Evolutionary conservation across 2,888 invertebrate species (phyloP).

Genomic region (Gymnosoma rotundatum): DNA sequence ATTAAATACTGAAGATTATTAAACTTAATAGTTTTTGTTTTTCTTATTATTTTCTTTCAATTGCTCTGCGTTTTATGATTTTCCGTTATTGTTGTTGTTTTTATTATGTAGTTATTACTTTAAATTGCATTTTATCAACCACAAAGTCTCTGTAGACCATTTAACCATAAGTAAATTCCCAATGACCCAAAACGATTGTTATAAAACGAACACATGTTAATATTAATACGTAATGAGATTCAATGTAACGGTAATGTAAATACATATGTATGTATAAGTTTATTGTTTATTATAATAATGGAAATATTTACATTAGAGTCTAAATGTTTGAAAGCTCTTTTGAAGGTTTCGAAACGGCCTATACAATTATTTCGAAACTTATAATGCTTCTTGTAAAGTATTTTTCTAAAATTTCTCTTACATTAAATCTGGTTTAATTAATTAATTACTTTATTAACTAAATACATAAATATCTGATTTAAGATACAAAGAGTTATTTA

Average conservation of each 20-base stretch:
- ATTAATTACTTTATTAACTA: too few relatives aligned
- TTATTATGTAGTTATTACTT: not conserved
- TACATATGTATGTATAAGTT: too few relatives aligned
- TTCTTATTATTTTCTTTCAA: not conserved
- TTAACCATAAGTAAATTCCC: constrained; percentile 59
- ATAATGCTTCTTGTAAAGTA: too few relatives aligned
- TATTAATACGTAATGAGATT: constrained; percentile 72
- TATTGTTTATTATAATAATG: too few relatives aligned
- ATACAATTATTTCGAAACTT: too few relatives aligned
- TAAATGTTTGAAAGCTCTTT: too few relatives aligned
- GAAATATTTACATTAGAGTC: too few relatives aligned
- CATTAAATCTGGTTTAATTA: too few relatives aligned
- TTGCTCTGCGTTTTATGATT: constrained; percentile 11
- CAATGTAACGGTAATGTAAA: constrained; percentile 26
- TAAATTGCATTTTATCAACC: constrained; percentile 39
- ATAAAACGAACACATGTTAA: constrained; percentile 50
- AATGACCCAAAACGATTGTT: constrained; percentile 62
- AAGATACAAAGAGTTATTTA: too few relatives aligned
- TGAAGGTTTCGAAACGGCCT: too few relatives aligned
- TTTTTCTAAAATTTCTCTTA: too few relatives aligned
- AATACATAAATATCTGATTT: too few relatives aligned
- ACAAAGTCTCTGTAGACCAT: constrained; percentile 52
- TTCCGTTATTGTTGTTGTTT: not conserved
- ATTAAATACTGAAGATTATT: not conserved
- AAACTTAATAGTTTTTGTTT: not conserved